Evolutionary conservation across 1,140 invertebrate genomes (phyloP).

Genomic region (Marisa cornuarietis): DNA sequence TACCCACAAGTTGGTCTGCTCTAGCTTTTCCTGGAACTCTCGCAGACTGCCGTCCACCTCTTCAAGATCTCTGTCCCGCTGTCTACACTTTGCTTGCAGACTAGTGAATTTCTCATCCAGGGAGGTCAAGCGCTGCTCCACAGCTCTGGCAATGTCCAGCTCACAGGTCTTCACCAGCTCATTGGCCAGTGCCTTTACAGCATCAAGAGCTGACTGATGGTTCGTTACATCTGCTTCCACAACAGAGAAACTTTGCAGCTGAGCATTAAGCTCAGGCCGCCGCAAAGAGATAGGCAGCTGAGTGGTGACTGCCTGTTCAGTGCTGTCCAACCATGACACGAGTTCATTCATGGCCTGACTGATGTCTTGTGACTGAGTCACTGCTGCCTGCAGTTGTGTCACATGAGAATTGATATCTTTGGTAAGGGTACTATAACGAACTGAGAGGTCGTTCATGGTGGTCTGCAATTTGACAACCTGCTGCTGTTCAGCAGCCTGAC

Average conservation of each 20-base stretch:
- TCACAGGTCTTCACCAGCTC: slow-evolving; percentile 86
- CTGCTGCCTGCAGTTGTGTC: slow-evolving; percentile 75
- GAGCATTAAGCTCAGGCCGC: slow-evolving; percentile 89
- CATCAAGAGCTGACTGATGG: slow-evolving; percentile 77
- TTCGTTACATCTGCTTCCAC: slow-evolving; percentile 85
- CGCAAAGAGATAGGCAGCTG: slow-evolving; percentile 86
- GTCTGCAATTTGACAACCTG: slow-evolving; percentile 82
- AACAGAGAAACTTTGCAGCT: slow-evolving; percentile 83
- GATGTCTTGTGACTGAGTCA: slow-evolving; percentile 93
- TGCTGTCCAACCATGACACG: slow-evolving; percentile 83
- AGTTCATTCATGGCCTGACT: slow-evolving; percentile 90
- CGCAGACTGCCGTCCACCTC: slow-evolving; percentile 79
- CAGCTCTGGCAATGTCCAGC: slow-evolving; percentile 85
- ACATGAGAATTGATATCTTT: slow-evolving; percentile 65
- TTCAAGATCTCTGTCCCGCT: slow-evolving; percentile 82
- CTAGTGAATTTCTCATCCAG: slow-evolving; percentile 86
- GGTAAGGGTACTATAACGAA: slow-evolving; percentile 74
- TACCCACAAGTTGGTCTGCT: slow-evolving; percentile 65
- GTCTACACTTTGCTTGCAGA: slow-evolving; percentile 80
- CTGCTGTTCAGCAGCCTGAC: slow-evolving; percentile 35
- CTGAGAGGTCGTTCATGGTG: slow-evolving; percentile 81
- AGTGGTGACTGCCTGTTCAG: slow-evolving; percentile 79
- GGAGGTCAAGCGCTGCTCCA: slow-evolving; percentile 87
- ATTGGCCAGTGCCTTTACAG: slow-evolving; percentile 80
- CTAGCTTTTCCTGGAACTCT: slow-evolving; percentile 77